Evolutionary conservation across 2,797 vertebrate genomes (phyloP).

Genomic region (Emys orbicularis): DNA sequence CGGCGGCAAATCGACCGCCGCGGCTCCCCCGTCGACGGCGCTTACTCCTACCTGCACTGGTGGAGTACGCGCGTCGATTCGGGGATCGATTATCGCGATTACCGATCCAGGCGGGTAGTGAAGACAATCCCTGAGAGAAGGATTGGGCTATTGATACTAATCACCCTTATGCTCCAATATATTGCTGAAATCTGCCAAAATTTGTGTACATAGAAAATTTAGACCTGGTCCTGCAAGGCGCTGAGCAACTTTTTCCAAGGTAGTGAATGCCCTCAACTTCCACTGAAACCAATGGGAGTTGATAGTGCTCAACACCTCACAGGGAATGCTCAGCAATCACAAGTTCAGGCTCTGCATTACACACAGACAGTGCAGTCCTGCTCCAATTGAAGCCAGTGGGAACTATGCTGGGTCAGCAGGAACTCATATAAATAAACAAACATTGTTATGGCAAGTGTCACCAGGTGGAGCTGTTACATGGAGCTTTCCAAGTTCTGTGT

Average conservation of each 20-base stretch:
- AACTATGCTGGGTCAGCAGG: not conserved
- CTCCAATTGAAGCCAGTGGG: not conserved
- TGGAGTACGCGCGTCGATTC: no score
- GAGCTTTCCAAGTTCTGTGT: not conserved
- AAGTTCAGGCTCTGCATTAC: not conserved
- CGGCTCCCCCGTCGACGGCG: no score
- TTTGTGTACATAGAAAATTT: not conserved
- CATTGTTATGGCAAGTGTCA: not conserved
- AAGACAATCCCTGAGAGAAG: not conserved
- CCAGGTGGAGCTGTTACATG: not conserved
- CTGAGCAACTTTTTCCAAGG: not conserved
- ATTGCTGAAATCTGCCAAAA: not conserved
- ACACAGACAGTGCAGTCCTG: not conserved
- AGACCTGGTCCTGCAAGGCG: not conserved
- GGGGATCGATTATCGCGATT: no score
- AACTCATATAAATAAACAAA: not conserved
- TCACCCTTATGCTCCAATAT: not conserved
- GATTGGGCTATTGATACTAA: not conserved
- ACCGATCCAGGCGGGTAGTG: no score
- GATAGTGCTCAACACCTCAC: fast-evolving
- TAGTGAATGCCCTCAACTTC: not conserved
- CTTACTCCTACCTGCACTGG: no score
- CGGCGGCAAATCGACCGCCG: no score
- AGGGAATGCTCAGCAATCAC: not conserved
- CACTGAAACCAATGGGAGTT: not conserved